Base-by-base conservation (phyloP, 2,113 vertebrate species). In the Alectura lathami region DNA sequence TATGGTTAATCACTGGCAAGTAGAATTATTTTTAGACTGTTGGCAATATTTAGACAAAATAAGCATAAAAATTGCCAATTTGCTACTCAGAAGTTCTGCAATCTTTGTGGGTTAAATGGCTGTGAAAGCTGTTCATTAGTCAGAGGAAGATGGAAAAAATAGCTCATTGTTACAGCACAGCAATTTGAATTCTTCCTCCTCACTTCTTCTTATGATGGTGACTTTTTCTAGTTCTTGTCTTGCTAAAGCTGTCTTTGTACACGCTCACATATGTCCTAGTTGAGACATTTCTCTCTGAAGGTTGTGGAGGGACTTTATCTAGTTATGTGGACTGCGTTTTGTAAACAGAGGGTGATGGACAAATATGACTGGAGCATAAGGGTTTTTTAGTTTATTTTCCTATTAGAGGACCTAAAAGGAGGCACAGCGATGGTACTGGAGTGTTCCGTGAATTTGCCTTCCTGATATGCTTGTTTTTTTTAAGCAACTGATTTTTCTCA, bases 381-480 rank as follows among this genome's bases (percentile, higher is more conserved):
- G 94, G 21, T 22, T 83, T 17, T 66, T 54, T 11, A 15, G 26
- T 54, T 34, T 34, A 22, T 38, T 57, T 82, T 3, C 12, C 51
- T 82, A 40, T 57, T 66, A 62, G 50, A 76, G 36, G 40, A 47
- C 21, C 30, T 80, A 53, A 76, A 82, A 3, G 5, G 72, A 91
- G 47, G 50, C n/a, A 53, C 50, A 70, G 2, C 6, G 0, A 17
- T 63, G 54, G 36, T 81, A 26, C 43, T 89, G 56, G 56, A 83
- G 32, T 96, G 68, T 51, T 86, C 84, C 78, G 53, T 85, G 79
- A 70, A 70, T 93, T 94, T 90, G 47, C 81, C 70, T 94, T 92
- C 80, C 38, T 86, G 36, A 77, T 94, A 94, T 93, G 77, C 86
- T 97, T 90, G n/a, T 79, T 14, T 90, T 89, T 89, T 86, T 70